Conservation (phyloP, 1,140 invertebrate genomes). For the Battus philenor region DNA sequence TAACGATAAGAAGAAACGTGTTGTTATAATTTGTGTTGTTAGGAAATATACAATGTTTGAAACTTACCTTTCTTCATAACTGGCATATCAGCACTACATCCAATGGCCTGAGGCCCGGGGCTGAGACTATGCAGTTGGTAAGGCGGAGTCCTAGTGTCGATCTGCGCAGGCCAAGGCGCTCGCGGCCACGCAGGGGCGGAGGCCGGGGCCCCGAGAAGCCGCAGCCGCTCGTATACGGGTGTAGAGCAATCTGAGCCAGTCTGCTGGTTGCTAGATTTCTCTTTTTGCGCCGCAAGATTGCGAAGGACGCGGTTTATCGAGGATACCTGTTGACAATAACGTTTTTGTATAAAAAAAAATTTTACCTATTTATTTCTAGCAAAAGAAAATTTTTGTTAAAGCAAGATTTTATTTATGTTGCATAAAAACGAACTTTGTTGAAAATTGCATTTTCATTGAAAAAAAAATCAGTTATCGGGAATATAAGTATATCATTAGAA, state of each 20-base stretch:
- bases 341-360: background rate
- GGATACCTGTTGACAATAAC: conserved; percentile 85
- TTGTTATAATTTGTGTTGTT: too few relatives aligned
- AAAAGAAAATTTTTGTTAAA: too few relatives aligned
- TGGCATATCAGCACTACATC: conserved; percentile 51
- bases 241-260: conserved; percentile 48
- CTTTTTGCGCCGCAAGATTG: conserved; percentile 94
- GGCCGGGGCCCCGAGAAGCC: conserved; percentile 79
- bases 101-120: conserved; percentile 56
- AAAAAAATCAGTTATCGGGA: too few relatives aligned
- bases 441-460: too few relatives aligned
- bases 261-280: conserved; percentile 78
- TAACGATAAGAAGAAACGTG: too few relatives aligned
- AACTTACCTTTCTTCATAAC: conserved; percentile 64
- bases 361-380: too few relatives aligned
- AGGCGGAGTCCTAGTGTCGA: conserved; percentile 55
- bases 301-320: conserved; percentile 98
- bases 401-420: too few relatives aligned
- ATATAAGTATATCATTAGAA: too few relatives aligned
- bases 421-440: too few relatives aligned
- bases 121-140: conserved; percentile 65
- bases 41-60: too few relatives aligned
- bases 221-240: conserved; percentile 59
- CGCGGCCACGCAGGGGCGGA: conserved; percentile 53
- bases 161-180: conserved; percentile 56